These are phyloP conservation scores for Melanotaenia parkinsoni DNA, from an alignment of 2,797 vertebrate species.

Conservation along the genomic window DNA sequence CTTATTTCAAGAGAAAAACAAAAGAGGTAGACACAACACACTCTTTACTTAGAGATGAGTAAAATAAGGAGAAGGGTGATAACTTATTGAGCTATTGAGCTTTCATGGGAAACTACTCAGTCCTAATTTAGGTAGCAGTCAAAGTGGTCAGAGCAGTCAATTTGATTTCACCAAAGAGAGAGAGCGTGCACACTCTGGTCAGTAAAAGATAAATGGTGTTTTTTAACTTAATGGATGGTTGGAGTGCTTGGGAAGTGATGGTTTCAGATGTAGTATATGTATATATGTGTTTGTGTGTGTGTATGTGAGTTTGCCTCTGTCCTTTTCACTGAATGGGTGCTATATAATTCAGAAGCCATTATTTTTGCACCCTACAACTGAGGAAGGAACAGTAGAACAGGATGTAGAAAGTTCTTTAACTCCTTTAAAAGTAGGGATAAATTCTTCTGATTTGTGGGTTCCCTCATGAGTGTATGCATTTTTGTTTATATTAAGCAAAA, in stretches of 20 bases:
- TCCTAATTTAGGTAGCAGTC: conserved; percentile 50
- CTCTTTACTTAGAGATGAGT: conserved; percentile 40
- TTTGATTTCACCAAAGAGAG: conserved; percentile 44
- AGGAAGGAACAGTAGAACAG: conserved; percentile 27
- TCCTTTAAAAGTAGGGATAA: conserved; percentile 32
- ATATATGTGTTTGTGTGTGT: not conserved
- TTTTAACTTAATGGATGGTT: conserved; percentile 64
- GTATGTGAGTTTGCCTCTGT: conserved; percentile 16
- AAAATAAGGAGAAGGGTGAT: conserved; percentile 49
- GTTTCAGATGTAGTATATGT: conserved; percentile 11
- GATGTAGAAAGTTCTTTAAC: conserved; percentile 14
- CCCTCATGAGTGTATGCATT: not conserved
- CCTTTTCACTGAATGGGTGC: conserved; percentile 50
- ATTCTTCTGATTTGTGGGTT: not conserved
- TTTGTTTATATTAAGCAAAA: not conserved
- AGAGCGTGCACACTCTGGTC: conserved; percentile 26
- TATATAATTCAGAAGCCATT: conserved; percentile 78
- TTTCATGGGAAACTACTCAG: conserved; percentile 39
- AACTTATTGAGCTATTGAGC: conserved; percentile 36
- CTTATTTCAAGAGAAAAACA: conserved; percentile 51
- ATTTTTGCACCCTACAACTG: conserved; percentile 51
- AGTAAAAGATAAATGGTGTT: conserved; percentile 60
- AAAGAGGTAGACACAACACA: conserved; percentile 39
- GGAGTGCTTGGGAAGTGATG: conserved; percentile 47
- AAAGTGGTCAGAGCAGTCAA: conserved; percentile 50